Evolutionary conservation across 2,113 vertebrate species (phyloP).

Genomic region (Chamaetylas fuelleborni): DNA sequence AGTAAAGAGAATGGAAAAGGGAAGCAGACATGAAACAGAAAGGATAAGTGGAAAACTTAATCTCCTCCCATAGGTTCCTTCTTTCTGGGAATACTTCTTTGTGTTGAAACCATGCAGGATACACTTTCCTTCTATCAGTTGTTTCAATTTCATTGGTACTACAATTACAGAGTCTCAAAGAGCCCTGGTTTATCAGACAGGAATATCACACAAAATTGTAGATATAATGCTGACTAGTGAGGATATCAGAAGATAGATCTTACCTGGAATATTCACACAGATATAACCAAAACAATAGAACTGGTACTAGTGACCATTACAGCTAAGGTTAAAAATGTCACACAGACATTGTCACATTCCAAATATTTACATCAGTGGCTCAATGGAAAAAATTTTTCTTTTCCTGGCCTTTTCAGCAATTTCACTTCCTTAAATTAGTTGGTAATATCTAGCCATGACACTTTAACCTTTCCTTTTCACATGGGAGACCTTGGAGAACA

Average conservation of each 20-base stretch:
- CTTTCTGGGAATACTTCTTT: not conserved
- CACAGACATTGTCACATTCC: not conserved
- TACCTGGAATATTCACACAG: not conserved
- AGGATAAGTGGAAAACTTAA: not conserved
- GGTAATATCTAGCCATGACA: not conserved
- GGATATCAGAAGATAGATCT: not conserved
- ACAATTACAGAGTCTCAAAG: not conserved
- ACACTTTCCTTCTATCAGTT: not conserved
- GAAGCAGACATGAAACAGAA: not conserved
- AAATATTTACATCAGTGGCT: not conserved
- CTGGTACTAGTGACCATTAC: too few relatives aligned
- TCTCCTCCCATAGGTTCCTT: not conserved
- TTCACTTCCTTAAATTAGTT: not conserved
- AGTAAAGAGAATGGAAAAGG: not conserved
- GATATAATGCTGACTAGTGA: not conserved
- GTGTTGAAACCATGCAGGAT: not conserved
- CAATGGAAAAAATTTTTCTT: not conserved
- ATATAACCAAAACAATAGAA: not conserved
- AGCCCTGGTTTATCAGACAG: not conserved
- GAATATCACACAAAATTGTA: not conserved
- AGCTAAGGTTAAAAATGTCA: not conserved
- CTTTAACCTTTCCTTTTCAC: not conserved
- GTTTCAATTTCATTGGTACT: not conserved
- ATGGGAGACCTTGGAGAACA: not conserved
- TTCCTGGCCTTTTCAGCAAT: not conserved